Conservation (phyloP, 2,113 vertebrate species). For the Morone saxatilis region DNA sequence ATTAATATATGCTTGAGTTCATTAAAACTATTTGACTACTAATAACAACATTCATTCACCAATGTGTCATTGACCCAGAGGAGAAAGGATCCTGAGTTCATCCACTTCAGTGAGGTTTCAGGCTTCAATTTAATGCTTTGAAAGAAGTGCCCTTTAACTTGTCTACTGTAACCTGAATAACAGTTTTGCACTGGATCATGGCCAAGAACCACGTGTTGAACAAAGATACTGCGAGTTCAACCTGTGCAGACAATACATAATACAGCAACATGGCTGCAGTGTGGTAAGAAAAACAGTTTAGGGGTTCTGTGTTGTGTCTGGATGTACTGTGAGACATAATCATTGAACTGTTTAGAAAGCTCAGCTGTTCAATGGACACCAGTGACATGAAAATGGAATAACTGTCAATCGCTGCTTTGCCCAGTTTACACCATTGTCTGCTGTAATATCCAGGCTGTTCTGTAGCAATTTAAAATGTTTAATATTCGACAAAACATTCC, state of each 20-base stretch:
- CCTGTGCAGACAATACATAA: slow-evolving; percentile 50
- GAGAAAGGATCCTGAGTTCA: not conserved
- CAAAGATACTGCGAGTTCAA: slow-evolving; percentile 43
- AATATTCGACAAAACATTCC: not conserved
- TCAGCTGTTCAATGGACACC: not conserved
- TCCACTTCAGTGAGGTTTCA: not conserved
- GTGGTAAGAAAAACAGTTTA: not conserved
- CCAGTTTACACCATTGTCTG: not conserved
- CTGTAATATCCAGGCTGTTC: not conserved
- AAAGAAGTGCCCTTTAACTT: slow-evolving; percentile 15
- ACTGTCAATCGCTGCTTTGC: too few relatives aligned
- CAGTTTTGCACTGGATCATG: not conserved
- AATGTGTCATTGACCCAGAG: not conserved
- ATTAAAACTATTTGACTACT: not conserved
- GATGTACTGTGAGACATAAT: not conserved
- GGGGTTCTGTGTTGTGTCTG: slow-evolving; percentile 33
- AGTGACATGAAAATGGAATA: not conserved
- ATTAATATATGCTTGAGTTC: slow-evolving; percentile 1
- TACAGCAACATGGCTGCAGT: slow-evolving; percentile 9
- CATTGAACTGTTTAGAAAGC: not conserved
- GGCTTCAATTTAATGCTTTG: slow-evolving; percentile 2
- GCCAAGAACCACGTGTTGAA: slow-evolving; percentile 12
- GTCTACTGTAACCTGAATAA: slow-evolving; percentile 17
- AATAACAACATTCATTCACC: slow-evolving; percentile 13
- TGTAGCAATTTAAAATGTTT: not conserved